A percentile compares a stretch with the other conserved stretches of the same genome.
Conservation (phyloP, 2,113 vertebrate genomes). For the Sialia sialis region DNA sequence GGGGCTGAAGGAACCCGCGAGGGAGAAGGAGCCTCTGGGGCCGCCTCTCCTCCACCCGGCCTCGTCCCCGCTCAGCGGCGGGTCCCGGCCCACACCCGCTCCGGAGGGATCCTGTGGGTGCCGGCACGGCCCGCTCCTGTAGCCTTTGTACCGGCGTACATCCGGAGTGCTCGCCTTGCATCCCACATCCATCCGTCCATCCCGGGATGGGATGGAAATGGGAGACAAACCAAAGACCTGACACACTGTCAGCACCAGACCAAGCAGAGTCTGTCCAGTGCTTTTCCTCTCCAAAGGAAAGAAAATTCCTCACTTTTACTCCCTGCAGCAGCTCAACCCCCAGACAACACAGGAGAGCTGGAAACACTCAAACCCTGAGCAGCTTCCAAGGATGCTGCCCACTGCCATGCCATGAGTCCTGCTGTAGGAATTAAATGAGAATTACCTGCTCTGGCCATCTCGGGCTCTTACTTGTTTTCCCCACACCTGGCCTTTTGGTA, state of each 20-base stretch:
- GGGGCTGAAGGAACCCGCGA: neutral
- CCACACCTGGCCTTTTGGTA: rapidly evolving
- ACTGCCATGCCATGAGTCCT: neutral
- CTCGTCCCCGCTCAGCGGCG: neutral
- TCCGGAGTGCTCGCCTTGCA: neutral
- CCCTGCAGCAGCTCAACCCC: neutral
- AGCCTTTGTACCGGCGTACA: neutral
- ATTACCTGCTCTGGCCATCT: neutral
- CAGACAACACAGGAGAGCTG: neutral
- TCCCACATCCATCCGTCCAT: neutral
- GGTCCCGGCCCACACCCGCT: neutral
- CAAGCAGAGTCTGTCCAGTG: rapidly evolving
- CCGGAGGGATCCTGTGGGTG: neutral
- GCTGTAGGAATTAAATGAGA: neutral
- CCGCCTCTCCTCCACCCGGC: too few relatives aligned
- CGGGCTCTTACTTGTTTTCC: rapidly evolving
- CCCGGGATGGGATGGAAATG: neutral
- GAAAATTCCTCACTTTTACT: neutral
- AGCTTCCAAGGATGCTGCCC: neutral
- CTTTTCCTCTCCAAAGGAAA: neutral
- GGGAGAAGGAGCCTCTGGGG: neutral
- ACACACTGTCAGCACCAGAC: neutral
- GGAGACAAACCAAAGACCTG: neutral
- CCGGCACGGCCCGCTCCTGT: rapidly evolving
- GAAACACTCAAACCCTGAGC: neutral